Conservation (phyloP, 2,113 vertebrate genomes). For the Semicossyphus pulcher region DNA sequence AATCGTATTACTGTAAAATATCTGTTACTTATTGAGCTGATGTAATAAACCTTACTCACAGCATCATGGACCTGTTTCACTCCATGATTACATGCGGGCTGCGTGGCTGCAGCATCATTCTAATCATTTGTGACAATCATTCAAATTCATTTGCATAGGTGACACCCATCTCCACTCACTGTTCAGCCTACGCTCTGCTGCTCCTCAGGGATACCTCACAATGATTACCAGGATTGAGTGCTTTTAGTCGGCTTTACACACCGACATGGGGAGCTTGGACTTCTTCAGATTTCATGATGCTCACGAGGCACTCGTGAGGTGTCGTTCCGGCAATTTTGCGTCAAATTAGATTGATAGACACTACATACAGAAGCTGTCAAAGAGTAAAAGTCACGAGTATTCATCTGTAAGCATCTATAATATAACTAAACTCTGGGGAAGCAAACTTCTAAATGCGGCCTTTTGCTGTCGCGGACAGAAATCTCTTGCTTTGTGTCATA, state of each 20-base stretch:
- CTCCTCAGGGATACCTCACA: slow-evolving; percentile 24
- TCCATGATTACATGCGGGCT: not conserved
- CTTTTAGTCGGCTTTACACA: slow-evolving; percentile 16
- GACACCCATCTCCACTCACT: slow-evolving; percentile 1
- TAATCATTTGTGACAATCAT: slow-evolving; percentile 17
- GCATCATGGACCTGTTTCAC: not conserved
- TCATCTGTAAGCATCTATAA: slow-evolving; percentile 63
- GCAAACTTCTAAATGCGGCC: slow-evolving; percentile 38
- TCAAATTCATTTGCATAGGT: slow-evolving; percentile 8
- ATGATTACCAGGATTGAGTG: slow-evolving; percentile 15
- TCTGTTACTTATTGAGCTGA: not conserved
- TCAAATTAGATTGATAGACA: slow-evolving; percentile 70
- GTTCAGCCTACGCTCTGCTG: not conserved
- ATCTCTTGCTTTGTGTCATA: slow-evolving; percentile 12
- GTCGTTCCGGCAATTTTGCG: slow-evolving; percentile 26
- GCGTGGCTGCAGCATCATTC: not conserved
- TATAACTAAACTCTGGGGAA: slow-evolving; percentile 57
- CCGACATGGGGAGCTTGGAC: slow-evolving; percentile 10
- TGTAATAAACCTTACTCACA: slow-evolving; percentile 3
- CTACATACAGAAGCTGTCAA: slow-evolving; percentile 43
- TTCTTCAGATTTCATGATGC: slow-evolving; percentile 30
- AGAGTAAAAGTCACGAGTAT: slow-evolving; percentile 58
- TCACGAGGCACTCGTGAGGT: slow-evolving; percentile 21
- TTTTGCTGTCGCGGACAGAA: slow-evolving; percentile 33
- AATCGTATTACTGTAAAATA: not conserved